Conservation (phyloP, 2,797 vertebrate genomes). For the Ataeniobius toweri region DNA sequence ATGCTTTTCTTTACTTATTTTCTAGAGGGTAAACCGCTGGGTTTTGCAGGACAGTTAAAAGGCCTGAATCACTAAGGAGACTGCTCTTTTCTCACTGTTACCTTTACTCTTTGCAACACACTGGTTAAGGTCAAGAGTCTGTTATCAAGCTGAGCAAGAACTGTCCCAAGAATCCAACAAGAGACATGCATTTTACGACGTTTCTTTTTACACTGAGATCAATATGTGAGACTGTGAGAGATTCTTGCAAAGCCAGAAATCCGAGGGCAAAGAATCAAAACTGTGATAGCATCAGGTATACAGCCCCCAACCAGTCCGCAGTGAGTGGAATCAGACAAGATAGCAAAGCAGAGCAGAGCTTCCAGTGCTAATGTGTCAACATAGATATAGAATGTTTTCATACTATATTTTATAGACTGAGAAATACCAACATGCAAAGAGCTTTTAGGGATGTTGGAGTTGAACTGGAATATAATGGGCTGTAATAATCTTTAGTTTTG, state of each 20-base stretch:
- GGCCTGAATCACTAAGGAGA: slow-evolving; percentile 16
- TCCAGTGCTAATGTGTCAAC: slow-evolving; percentile 13
- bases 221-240: slow-evolving; percentile 30
- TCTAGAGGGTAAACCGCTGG: neutral
- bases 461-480: too few relatives aligned
- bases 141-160: slow-evolving; percentile 30
- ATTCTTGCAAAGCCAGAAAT: slow-evolving; percentile 18
- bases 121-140: slow-evolving; percentile 36
- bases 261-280: slow-evolving; percentile 9
- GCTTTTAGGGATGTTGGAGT: too few relatives aligned
- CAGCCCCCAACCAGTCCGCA: neutral
- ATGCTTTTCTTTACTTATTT: slow-evolving; percentile 25
- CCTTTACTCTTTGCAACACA: slow-evolving; percentile 6
- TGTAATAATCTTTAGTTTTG: neutral
- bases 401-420: too few relatives aligned
- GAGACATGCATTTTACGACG: slow-evolving; percentile 27
- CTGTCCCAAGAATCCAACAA: slow-evolving; percentile 23
- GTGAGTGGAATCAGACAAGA: slow-evolving; percentile 20
- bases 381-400: neutral
- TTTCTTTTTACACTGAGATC: slow-evolving; percentile 25
- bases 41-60: slow-evolving; percentile 30
- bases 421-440: too few relatives aligned
- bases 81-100: slow-evolving; percentile 11
- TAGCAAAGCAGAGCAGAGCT: slow-evolving; percentile 18
- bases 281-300: slow-evolving; percentile 31